Percentiles rank a stretch among this genome's conserved stretches.
phyloP scores from a whole-genome alignment of 2,797 vertebrate species.

The Rhabdophis nuchalis region DNA sequence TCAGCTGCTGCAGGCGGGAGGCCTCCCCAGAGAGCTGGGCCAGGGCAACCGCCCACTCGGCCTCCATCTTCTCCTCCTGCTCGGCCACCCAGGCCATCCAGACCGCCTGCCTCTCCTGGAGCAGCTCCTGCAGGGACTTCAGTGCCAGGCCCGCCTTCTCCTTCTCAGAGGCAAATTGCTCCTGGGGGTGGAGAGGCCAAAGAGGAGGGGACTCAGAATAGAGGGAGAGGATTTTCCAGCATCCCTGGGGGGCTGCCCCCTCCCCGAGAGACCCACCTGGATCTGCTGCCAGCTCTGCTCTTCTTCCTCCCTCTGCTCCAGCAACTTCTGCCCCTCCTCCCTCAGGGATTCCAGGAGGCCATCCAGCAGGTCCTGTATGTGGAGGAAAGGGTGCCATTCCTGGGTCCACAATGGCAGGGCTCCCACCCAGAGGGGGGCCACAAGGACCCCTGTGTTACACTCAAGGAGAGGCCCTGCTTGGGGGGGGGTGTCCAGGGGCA shows the following conservation, averaged over 20 bases:
- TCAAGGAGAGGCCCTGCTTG: not conserved
- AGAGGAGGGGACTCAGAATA: not conserved
- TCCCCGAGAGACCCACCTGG: not conserved
- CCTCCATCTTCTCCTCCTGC: not conserved
- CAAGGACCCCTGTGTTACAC: fast-evolving
- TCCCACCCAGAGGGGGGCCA: not conserved
- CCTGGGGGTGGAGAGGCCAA: not conserved
- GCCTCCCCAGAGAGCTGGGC: not conserved
- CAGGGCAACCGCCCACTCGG: fast-evolving
- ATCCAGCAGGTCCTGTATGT: fast-evolving
- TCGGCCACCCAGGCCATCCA: not conserved
- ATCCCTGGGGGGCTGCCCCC: too few relatives aligned
- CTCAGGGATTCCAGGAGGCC: not conserved
- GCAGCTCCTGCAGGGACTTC: not conserved
- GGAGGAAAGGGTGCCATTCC: not conserved
- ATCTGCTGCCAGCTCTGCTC: not conserved
- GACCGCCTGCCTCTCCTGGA: not conserved
- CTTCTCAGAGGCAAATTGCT: not conserved
- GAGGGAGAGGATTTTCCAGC: not conserved
- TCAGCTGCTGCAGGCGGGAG: not conserved
- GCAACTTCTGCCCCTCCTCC: not conserved
- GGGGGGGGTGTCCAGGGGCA: too few relatives aligned
- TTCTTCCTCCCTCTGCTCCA: not conserved
- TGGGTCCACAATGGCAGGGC: not conserved
- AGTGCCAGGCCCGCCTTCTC: not conserved